Evolutionary conservation across 2,888 invertebrate genomes (phyloP).

Genomic region (Tenthredo distinguenda): DNA sequence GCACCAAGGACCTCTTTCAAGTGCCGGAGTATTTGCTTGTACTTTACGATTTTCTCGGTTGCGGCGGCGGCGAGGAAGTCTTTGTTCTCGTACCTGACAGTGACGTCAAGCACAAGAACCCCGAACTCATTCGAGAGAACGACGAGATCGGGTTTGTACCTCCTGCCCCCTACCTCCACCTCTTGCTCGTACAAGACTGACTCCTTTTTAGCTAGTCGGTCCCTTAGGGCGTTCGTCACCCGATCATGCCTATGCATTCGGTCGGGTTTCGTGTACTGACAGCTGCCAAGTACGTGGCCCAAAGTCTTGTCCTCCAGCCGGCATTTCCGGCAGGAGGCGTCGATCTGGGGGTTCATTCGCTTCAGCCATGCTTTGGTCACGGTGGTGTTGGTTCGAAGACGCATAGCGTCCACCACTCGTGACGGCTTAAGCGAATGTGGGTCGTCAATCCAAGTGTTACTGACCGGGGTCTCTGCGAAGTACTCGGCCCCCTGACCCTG

Average conservation of each 20-base stretch:
- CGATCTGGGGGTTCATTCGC: not conserved
- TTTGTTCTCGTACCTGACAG: not conserved
- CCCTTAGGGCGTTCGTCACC: not conserved
- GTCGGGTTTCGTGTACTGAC: not conserved
- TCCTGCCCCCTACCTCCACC: not conserved
- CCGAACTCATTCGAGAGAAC: not conserved
- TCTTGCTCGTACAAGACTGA: not conserved
- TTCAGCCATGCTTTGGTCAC: not conserved
- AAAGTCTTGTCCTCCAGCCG: conserved; percentile 30
- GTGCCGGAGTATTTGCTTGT: not conserved
- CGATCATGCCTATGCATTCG: not conserved
- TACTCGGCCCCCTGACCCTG: conserved; percentile 44
- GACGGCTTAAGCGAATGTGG: conserved; percentile 28
- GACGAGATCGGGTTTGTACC: not conserved
- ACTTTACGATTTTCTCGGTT: not conserved
- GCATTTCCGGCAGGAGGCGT: conserved; percentile 35
- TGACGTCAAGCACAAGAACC: not conserved
- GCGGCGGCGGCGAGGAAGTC: not conserved
- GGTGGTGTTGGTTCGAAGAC: conserved; percentile 54
- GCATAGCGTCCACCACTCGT: conserved; percentile 49
- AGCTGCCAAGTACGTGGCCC: not conserved
- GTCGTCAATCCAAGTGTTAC: conserved; percentile 41
- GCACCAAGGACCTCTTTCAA: not conserved
- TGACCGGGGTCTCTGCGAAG: conserved; percentile 17
- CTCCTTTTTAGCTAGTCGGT: not conserved